Percentiles rank a stretch among this genome's conserved stretches.
Evolutionary conservation across 2,888 invertebrate genomes (phyloP).

Genomic region (Sarcophaga caerulescens): DNA sequence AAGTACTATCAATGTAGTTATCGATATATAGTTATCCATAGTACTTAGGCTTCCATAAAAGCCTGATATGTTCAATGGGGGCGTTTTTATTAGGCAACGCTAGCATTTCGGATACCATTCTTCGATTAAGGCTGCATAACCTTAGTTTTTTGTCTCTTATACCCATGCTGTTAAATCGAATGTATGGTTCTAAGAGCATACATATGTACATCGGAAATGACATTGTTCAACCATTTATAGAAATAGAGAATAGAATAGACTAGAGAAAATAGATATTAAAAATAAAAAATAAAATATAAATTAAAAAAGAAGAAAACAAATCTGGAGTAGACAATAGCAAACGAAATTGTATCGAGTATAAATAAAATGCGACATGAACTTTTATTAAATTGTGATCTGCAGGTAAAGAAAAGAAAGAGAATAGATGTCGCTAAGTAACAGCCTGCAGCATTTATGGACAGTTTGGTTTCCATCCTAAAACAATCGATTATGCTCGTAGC

Average conservation of each 20-base stretch:
- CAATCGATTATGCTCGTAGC: constrained; percentile 12
- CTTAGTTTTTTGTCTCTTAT: no score
- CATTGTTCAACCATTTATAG: no score
- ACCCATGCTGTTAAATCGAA: no score
- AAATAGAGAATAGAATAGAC: background rate
- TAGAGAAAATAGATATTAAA: constrained; percentile 29
- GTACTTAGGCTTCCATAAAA: no score
- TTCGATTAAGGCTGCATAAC: no score
- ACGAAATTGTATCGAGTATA: background rate
- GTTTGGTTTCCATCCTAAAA: background rate
- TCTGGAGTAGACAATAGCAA: background rate
- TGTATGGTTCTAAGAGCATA: no score
- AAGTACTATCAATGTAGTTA: no score
- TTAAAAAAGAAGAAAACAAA: constrained; percentile 57
- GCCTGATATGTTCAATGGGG: no score
- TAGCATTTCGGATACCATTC: no score
- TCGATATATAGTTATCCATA: no score
- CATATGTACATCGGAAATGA: no score
- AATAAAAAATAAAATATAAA: constrained; percentile 36
- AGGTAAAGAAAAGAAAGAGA: background rate
- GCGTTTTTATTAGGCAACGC: no score
- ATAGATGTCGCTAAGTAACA: constrained; percentile 3
- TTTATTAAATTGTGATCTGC: background rate
- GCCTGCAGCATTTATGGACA: constrained; percentile 10
- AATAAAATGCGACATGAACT: background rate